These are phyloP conservation scores for Apeltes quadracus DNA, from an alignment of 2,113 vertebrate species.

Conservation along the genomic window DNA sequence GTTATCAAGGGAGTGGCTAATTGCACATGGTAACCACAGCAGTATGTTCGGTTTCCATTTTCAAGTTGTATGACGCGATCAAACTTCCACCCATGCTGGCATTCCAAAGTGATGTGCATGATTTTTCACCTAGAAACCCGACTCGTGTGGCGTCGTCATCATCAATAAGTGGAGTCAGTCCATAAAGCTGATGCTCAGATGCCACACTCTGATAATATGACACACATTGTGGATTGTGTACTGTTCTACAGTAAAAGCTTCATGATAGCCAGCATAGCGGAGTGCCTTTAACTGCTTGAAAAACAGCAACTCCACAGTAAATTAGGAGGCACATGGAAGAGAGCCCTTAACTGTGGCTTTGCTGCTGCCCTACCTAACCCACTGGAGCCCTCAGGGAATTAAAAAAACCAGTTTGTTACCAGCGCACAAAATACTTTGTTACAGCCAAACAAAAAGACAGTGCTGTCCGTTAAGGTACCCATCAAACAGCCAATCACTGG, in stretches of 20 bases:
- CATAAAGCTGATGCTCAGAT: neutral
- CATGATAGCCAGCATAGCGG: neutral
- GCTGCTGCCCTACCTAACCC: constrained; percentile 13
- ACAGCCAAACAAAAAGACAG: constrained; percentile 45
- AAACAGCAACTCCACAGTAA: neutral
- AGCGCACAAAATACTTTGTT: constrained; percentile 47
- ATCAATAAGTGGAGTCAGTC: neutral
- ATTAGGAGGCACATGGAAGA: constrained; percentile 7
- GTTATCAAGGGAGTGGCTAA: constrained; percentile 36
- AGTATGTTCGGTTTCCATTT: neutral
- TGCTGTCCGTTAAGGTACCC: constrained; percentile 24
- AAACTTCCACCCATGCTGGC: neutral
- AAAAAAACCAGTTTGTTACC: no score
- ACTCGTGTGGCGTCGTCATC: neutral
- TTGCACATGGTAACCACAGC: constrained; percentile 22
- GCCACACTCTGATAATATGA: neutral
- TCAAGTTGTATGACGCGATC: neutral
- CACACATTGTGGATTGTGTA: neutral
- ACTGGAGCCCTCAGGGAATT: constrained; percentile 14
- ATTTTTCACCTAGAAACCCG: neutral
- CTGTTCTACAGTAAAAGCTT: neutral
- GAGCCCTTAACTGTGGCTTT: neutral
- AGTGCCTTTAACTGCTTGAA: neutral
- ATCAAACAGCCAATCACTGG: constrained; percentile 18
- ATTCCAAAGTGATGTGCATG: constrained; percentile 10